A percentile compares a stretch with the other conserved stretches of the same genome.
These are phyloP conservation scores for Embiotoca jacksoni DNA, from an alignment of 2,113 vertebrate genomes.

Conservation along the genomic window DNA sequence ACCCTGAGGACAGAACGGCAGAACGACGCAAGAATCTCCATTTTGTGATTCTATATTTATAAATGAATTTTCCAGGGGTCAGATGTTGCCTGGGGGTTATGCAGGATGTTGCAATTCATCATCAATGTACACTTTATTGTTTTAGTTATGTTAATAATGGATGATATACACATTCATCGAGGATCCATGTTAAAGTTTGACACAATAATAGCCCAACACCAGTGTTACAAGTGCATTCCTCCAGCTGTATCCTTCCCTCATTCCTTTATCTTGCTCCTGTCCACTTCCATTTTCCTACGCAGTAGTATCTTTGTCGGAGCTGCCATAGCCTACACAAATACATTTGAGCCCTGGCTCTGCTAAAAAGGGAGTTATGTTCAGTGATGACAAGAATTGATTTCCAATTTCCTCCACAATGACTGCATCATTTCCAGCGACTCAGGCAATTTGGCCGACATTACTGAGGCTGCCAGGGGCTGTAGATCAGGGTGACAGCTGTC, in stretches of 20 bases:
- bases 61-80: constrained; percentile 61
- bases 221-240: not conserved
- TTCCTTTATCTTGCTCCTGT: constrained; percentile 46
- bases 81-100: constrained; percentile 39
- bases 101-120: constrained; percentile 41
- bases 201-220: not conserved
- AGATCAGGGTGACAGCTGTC: constrained; percentile 91
- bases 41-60: constrained; percentile 69
- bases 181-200: constrained; percentile 25
- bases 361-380: constrained; percentile 84
- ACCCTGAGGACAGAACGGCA: constrained; percentile 65
- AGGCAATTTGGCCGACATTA: constrained; percentile 92
- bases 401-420: constrained; percentile 95
- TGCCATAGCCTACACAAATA: constrained; percentile 68
- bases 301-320: constrained; percentile 51
- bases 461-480: constrained; percentile 83
- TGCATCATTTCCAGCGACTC: constrained; percentile 91
- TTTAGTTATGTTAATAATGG: constrained; percentile 13
- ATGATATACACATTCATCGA: constrained; percentile 10
- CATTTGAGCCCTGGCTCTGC: constrained; percentile 80
- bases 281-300: constrained; percentile 31
- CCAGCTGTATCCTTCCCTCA: constrained; percentile 32
- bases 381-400: constrained; percentile 97
- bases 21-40: constrained; percentile 24
- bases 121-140: constrained; percentile 5